These are phyloP conservation scores for Cyanoderma ruficeps DNA, from an alignment of 2,113 vertebrate species.

Conservation along the genomic window DNA sequence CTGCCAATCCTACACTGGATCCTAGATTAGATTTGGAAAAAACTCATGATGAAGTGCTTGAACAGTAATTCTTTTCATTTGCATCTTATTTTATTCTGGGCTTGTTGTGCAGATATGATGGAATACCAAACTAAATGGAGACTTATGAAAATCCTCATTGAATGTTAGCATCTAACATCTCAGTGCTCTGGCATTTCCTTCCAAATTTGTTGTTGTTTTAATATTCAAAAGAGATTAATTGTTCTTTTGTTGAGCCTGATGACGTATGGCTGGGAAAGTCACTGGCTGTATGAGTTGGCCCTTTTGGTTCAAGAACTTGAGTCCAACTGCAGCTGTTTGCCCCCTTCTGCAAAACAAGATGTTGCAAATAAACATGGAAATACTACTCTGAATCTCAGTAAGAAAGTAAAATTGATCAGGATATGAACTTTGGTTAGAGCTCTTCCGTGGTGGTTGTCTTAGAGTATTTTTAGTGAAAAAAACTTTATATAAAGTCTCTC, in stretches of 20 bases:
- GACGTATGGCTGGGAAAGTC: neutral
- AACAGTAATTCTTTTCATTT: slow-evolving; percentile 44
- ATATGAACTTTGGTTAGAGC: neutral
- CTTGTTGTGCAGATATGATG: slow-evolving; percentile 1
- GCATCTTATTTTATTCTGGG: neutral
- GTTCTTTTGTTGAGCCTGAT: slow-evolving; percentile 5
- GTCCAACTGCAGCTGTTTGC: neutral
- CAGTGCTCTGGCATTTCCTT: slow-evolving; percentile 58
- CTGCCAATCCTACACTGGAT: neutral
- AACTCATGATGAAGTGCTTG: neutral
- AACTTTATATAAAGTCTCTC: neutral
- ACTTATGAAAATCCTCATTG: neutral
- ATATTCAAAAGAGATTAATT: neutral
- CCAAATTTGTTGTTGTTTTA: slow-evolving; percentile 18
- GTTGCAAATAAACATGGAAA: neutral
- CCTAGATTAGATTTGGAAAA: neutral
- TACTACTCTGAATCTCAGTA: neutral
- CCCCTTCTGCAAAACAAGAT: neutral
- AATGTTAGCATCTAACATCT: neutral
- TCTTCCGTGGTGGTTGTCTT: neutral
- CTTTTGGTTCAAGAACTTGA: neutral
- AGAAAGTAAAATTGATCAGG: neutral
- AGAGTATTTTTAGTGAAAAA: neutral
- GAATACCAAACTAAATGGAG: slow-evolving; percentile 16
- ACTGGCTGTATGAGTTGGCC: neutral